These are phyloP conservation scores for Philantomba maxwellii DNA, from an alignment of 2,113 vertebrate species.

Conservation along the genomic window DNA sequence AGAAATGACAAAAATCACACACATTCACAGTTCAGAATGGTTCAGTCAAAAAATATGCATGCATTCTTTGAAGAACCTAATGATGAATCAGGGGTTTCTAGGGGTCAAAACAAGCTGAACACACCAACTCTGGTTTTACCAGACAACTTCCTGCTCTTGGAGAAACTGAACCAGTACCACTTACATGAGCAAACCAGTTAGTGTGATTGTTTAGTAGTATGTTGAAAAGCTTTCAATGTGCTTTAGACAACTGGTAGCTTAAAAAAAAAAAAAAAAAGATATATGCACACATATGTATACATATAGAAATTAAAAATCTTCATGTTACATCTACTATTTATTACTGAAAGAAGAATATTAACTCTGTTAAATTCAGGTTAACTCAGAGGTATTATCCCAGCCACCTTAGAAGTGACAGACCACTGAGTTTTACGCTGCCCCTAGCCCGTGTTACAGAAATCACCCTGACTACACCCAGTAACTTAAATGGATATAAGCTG, in stretches of 20 bases:
- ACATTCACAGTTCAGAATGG: background rate
- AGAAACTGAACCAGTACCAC: conserved; percentile 31
- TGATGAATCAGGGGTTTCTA: background rate
- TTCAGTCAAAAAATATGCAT: background rate
- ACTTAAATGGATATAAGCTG: background rate
- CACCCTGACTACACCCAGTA: background rate
- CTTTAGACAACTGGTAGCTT: background rate
- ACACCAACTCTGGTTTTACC: conserved; percentile 14
- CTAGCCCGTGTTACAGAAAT: background rate
- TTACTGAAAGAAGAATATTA: background rate
- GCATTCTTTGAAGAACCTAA: background rate
- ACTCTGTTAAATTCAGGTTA: background rate
- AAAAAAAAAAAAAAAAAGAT: background rate
- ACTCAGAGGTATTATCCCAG: background rate
- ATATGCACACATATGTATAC: background rate
- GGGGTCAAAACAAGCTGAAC: background rate
- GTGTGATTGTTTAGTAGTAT: background rate
- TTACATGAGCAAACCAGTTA: background rate
- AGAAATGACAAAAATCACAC: conserved; percentile 46
- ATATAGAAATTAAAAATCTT: background rate
- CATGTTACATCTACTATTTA: background rate
- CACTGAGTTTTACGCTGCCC: background rate
- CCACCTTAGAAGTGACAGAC: background rate
- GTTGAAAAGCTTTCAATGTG: conserved; percentile 2
- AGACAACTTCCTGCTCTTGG: conserved; percentile 20